Evolutionary conservation across 2,888 invertebrate genomes (phyloP), one percentile per base, ranked within the genome.

Genomic region (Drosophila pegasa): DNA sequence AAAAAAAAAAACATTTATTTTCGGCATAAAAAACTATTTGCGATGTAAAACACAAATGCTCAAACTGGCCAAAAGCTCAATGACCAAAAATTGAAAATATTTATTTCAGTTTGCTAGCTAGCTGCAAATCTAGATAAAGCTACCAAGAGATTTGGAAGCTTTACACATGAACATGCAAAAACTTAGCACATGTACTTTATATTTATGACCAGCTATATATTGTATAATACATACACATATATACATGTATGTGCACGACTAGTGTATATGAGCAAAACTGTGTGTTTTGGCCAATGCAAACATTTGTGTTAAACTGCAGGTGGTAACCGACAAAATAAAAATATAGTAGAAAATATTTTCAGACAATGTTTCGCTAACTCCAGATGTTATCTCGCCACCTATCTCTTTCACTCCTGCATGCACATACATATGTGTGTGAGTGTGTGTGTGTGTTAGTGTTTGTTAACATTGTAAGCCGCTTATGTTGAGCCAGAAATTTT

Each of bases 381-480:
- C 47, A 59, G 48, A 57, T 67, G 51, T 63, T 63, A 41, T 41
- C 16, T 22, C 16, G 22, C 33, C 18, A 14, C 1, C 22, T 50
- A n/a, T 22, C 10, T 48, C 47, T 29, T 14, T 31, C 47, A 2
- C 29, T 31, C 20, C n/a, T n/a, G n/a, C n/a, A n/a, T n/a, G n/a
- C n/a, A n/a, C n/a, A 22, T 22, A 20, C 38, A 8, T 56, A 9
- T 33, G 18, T 20, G 6, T 20, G 18, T 31, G 9, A 52, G 29
- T 20, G 27, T 25, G 14, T 41, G 14, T 25, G 4, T 50, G 22
- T 58, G 29, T 33, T 45, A 62, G 64, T 59, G 58, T 56, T 66
- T 75, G 80, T 83, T 80, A 80, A 72, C 87, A 83, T 78, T 83
- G 75, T 85, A 85, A 85, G 83, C 88, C 75, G 85, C 88, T 85